Evolutionary conservation across 2,797 vertebrate species (phyloP), one percentile per base, ranked within the genome.

Genomic region (Dromococcyx pavoninus): DNA sequence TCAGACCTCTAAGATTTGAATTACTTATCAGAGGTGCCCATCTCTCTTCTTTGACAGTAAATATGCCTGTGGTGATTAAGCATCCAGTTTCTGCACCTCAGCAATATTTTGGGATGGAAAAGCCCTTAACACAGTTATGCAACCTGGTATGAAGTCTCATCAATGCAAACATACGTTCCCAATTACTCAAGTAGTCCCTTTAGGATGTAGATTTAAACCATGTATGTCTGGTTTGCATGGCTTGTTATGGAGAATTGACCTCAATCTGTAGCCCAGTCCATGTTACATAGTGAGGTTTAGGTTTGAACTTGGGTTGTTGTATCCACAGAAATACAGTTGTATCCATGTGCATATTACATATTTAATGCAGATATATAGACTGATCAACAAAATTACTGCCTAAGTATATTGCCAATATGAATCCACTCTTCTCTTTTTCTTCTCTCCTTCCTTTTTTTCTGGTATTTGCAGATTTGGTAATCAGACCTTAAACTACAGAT

Each of bases 401-500:
- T n/a, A 21, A 39, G 32, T 19, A 17, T 78, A 74, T 73, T 88
- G 30, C 81, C n/a, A 51, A 19, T 80, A 33, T 74, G 33, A 80
- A 48, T 92, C 85, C 11, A 41, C 46, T 62, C 13, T 11, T 77
- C 30, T 77, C 11, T 88, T 25, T 82, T 50, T 81, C 27, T 44
- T 67, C 4, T 54, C 64, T 70, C 12, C 12, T 5, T 79, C 32
- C 21, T 50, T 41, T 94, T 84, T 73, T 91, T 33, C 37, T 90
- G 35, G 2, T 65, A 24, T 56, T 86, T 91, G 44, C 96, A 99
- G 99, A 96, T 99, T 99, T 93, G 99, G 99, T 61, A 98, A 98
- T 95, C 99, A 99, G 97, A 99, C 99, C 53, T 97, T 99, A 95
- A 99, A 99, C 98, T 99, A 99, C 97, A 98, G 99, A 86, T 97